Evolutionary conservation across 2,113 vertebrate species (phyloP).

Genomic region (Colius striatus): DNA sequence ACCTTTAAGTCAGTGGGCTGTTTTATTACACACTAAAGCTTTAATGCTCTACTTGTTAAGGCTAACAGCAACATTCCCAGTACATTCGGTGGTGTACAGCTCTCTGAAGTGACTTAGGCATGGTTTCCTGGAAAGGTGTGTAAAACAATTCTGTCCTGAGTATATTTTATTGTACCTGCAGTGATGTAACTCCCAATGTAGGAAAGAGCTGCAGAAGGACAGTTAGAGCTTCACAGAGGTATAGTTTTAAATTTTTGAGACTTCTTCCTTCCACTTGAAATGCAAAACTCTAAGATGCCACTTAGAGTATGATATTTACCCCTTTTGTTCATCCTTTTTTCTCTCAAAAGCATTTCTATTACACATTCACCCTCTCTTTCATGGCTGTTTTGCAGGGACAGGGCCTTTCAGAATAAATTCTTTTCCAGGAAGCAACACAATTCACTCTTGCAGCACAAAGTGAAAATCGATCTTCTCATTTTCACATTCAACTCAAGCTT

Average conservation of each 20-base stretch:
- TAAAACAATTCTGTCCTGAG: background rate
- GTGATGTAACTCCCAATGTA: background rate
- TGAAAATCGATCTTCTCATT: background rate
- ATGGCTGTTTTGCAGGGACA: background rate
- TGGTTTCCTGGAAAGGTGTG: background rate
- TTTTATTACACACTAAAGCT: background rate
- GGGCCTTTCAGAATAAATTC: background rate
- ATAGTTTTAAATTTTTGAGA: background rate
- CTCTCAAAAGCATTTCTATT: background rate
- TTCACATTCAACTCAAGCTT: background rate
- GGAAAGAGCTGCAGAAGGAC: background rate
- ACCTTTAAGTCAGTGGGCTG: background rate
- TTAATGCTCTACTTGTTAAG: background rate
- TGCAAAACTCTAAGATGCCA: background rate
- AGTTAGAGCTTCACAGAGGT: background rate
- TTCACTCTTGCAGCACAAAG: background rate
- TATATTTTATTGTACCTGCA: background rate
- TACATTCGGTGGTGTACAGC: background rate
- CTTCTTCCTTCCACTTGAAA: background rate
- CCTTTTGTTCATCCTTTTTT: background rate
- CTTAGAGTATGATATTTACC: background rate
- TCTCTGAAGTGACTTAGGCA: background rate
- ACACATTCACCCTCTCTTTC: background rate
- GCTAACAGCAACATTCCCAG: background rate
- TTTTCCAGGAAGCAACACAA: background rate